Evolutionary conservation across 2,888 invertebrate species (phyloP).

Genomic region (Papilio elwesi): DNA sequence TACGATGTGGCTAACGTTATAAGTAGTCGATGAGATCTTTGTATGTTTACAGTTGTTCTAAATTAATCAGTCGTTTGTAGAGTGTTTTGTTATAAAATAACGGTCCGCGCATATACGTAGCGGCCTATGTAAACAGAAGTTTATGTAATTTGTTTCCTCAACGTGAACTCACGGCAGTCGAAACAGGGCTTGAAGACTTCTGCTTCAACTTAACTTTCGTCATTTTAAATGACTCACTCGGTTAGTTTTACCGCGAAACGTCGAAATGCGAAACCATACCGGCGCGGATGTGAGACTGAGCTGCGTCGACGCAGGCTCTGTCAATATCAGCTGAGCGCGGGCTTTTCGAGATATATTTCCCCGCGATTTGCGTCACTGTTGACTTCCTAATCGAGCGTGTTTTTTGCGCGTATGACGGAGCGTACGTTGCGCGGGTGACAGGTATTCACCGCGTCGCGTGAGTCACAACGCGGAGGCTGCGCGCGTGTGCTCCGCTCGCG

Average conservation of each 20-base stretch:
- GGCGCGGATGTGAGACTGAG: slow-evolving; percentile 43
- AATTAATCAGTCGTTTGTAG: slow-evolving; percentile 45
- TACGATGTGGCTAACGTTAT: not conserved
- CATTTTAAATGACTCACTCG: slow-evolving; percentile 80
- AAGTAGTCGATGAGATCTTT: slow-evolving; percentile 53
- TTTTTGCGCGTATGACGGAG: slow-evolving; percentile 48
- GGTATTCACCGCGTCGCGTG: slow-evolving; percentile 60
- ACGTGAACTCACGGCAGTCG: slow-evolving; percentile 57
- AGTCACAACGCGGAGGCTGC: slow-evolving; percentile 56
- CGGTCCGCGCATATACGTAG: slow-evolving; percentile 38
- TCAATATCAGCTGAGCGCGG: slow-evolving; percentile 73
- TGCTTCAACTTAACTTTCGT: slow-evolving; percentile 82
- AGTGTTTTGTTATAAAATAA: slow-evolving; percentile 35
- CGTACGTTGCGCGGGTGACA: slow-evolving; percentile 57
- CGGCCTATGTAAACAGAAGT: slow-evolving; percentile 50
- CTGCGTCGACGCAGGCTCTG: slow-evolving; percentile 54
- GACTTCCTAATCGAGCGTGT: slow-evolving; percentile 49
- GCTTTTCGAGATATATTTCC: slow-evolving; percentile 60
- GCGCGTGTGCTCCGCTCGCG: slow-evolving; percentile 73
- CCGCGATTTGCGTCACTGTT: slow-evolving; percentile 60
- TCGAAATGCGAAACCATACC: slow-evolving; percentile 40
- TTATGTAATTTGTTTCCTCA: slow-evolving; percentile 64
- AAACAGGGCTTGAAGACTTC: slow-evolving; percentile 62
- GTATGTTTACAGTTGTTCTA: slow-evolving; percentile 47
- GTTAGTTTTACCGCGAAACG: slow-evolving; percentile 38